phyloP scores from a whole-genome alignment of 2,888 invertebrate species.

The Campoletis raptor region DNA sequence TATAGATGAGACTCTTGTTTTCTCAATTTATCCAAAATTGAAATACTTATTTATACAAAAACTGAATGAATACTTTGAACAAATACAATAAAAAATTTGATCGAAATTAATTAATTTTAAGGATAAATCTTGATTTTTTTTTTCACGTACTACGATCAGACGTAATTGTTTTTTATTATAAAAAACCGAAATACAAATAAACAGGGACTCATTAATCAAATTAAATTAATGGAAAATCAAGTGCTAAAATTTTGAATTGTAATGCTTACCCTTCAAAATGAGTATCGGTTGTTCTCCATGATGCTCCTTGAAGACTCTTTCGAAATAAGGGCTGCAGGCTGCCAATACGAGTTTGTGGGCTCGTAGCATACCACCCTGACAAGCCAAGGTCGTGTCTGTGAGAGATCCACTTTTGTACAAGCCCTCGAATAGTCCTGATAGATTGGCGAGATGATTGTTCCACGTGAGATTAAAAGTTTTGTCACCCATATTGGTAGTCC shows the following conservation, averaged over 20 bases:
- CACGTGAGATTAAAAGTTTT: constrained; percentile 90
- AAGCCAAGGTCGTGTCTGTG: constrained; percentile 90
- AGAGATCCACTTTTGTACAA: constrained; percentile 90
- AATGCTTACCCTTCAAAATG: constrained; percentile 86
- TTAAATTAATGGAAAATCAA: not conserved
- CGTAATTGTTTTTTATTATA: not conserved
- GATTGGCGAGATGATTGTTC: constrained; percentile 91
- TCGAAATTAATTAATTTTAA: not conserved
- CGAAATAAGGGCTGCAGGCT: constrained; percentile 92
- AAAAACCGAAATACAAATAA: not conserved
- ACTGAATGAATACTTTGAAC: not conserved
- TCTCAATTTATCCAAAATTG: not conserved
- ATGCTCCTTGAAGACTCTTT: constrained; percentile 91
- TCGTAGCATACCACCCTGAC: constrained; percentile 90
- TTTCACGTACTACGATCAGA: not conserved
- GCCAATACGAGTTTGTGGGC: constrained; percentile 91
- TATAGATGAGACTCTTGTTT: too few species aligned
- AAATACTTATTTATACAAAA: not conserved
- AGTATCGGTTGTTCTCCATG: constrained; percentile 91
- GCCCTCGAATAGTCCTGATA: constrained; percentile 89
- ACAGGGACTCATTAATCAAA: not conserved
- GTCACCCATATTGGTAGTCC: constrained; percentile 85
- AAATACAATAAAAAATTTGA: not conserved
- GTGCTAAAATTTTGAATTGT: not conserved
- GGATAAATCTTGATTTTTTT: not conserved